phyloP scores from a whole-genome alignment of 2,797 vertebrate genomes.

The Spinus pinus region DNA sequence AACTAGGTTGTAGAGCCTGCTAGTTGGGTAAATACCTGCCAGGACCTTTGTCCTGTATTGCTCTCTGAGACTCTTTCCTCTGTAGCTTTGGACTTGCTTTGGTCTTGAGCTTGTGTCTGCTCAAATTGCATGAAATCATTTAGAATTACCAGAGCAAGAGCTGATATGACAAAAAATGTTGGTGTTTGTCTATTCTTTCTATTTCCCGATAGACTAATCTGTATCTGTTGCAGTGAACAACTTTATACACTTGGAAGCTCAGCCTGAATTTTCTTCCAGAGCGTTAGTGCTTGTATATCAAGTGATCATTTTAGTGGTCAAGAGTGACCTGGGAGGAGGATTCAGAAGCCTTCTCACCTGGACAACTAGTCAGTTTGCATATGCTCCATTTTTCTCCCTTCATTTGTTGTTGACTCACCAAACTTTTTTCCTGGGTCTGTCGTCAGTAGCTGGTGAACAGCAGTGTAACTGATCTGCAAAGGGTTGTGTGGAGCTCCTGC shows the following conservation, averaged over 20 bases:
- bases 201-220: not conserved
- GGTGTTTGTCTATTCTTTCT: not conserved
- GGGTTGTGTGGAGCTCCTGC: not conserved
- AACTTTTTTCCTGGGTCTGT: not conserved
- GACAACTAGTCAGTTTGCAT: not conserved
- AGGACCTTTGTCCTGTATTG: not conserved
- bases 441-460: not conserved
- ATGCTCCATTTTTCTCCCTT: not conserved
- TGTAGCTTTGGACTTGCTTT: not conserved
- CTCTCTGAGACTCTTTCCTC: not conserved
- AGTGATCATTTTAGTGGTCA: not conserved
- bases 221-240: not conserved
- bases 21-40: not conserved
- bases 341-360: not conserved
- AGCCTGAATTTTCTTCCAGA: not conserved
- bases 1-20: not conserved
- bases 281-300: not conserved
- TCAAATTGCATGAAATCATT: not conserved
- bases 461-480: fast-evolving
- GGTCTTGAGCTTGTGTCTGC: not conserved
- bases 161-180: not conserved
- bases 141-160: not conserved
- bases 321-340: not conserved
- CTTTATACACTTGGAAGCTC: not conserved
- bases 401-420: not conserved